Percentiles rank a stretch among this genome's conserved stretches.
Conservation (phyloP, 1,140 invertebrate genomes). For the Brachionus koreanus region DNA sequence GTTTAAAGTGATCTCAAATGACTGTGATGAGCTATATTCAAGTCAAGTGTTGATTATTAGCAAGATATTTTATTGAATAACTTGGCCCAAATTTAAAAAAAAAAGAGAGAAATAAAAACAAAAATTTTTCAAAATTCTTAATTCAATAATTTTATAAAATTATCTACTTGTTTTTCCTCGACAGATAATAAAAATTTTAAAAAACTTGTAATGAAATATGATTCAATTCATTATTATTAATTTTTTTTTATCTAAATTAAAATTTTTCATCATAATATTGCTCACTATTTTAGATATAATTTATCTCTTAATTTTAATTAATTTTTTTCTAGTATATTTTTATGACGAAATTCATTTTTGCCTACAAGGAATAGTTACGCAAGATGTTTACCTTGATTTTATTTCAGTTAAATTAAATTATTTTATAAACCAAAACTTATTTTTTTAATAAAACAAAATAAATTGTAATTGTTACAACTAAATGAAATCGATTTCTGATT, state of each 20-base stretch:
- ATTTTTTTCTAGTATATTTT: not conserved
- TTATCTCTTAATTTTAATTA: not conserved
- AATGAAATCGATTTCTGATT: not conserved
- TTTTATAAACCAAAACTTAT: not conserved
- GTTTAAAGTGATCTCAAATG: conserved; percentile 33
- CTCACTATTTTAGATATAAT: not conserved
- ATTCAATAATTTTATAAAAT: not conserved
- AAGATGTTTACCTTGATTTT: not conserved
- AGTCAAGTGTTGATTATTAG: not conserved
- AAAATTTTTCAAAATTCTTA: not conserved
- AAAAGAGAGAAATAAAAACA: too few relatives aligned
- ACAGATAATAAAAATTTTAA: not conserved
- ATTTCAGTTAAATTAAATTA: not conserved
- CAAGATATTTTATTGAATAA: not conserved
- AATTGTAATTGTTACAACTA: not conserved
- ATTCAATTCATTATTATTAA: not conserved
- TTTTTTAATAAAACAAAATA: not conserved
- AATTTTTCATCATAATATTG: not conserved
- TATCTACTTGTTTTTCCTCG: not conserved
- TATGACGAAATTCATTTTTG: not conserved
- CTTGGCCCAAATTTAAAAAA: not conserved
- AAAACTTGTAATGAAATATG: not conserved
- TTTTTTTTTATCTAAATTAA: not conserved
- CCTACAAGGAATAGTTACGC: not conserved
- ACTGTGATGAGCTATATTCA: not conserved